Evolutionary conservation across 2,113 vertebrate genomes (phyloP).

Genomic region (Agapornis roseicollis): DNA sequence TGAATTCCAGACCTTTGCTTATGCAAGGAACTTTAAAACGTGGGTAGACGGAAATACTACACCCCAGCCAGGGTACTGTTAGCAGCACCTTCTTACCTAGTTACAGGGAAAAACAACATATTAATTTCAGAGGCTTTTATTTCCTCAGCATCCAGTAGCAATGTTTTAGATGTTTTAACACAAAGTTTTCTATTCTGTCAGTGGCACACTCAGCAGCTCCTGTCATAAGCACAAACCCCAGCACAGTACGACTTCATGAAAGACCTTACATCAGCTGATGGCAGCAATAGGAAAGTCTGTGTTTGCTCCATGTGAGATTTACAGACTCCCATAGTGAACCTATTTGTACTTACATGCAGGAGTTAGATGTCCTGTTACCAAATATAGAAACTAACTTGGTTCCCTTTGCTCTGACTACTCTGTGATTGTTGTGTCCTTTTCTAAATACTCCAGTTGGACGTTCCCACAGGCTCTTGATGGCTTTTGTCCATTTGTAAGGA

Average conservation of each 20-base stretch:
- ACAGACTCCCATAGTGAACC: constrained; percentile 71
- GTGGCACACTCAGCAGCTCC: constrained; percentile 75
- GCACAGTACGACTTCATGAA: constrained; percentile 80
- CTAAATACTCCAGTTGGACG: neutral
- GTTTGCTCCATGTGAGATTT: constrained; percentile 80
- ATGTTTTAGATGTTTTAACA: neutral
- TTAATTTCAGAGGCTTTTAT: neutral
- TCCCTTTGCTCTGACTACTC: neutral
- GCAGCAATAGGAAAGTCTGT: constrained; percentile 78
- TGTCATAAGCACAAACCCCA: constrained; percentile 66
- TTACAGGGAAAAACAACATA: neutral
- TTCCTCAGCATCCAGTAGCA: neutral
- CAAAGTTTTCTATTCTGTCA: constrained; percentile 87
- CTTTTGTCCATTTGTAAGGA: neutral
- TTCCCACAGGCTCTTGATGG: neutral
- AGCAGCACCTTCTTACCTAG: neutral
- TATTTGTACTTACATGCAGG: constrained; percentile 29
- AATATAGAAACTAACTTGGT: neutral
- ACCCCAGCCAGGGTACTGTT: neutral
- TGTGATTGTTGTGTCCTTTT: neutral
- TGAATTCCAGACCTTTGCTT: neutral
- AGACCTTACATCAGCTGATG: constrained; percentile 84
- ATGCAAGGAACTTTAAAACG: neutral
- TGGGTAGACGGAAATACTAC: neutral
- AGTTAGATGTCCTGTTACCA: neutral